Conservation (phyloP, 2,888 invertebrate genomes). For the Ophion obscuratus region DNA sequence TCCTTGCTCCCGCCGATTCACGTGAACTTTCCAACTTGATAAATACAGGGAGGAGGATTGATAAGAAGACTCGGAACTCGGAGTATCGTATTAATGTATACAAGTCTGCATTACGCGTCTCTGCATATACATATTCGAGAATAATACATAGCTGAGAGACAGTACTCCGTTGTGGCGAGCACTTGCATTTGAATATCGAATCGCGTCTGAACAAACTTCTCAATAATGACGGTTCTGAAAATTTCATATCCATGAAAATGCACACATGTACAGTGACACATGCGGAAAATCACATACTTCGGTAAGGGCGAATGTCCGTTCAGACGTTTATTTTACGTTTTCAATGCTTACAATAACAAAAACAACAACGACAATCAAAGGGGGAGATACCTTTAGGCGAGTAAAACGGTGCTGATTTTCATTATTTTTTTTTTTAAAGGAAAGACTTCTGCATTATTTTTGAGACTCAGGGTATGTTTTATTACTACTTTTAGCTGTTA, state of each 20-base stretch:
- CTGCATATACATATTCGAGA: not conserved
- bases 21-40: not conserved
- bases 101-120: not conserved
- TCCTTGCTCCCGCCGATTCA: conserved; percentile 36
- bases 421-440: too few relatives aligned
- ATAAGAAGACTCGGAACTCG: not conserved
- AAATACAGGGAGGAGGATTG: conserved; percentile 1
- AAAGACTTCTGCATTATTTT: too few relatives aligned
- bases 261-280: not conserved
- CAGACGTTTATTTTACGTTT: not conserved
- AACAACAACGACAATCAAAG: too few relatives aligned
- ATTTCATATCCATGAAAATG: not conserved
- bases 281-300: not conserved
- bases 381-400: too few relatives aligned
- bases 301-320: not conserved
- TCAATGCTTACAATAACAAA: too few relatives aligned
- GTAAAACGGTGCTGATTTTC: too few relatives aligned
- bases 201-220: not conserved
- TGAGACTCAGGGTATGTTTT: too few relatives aligned
- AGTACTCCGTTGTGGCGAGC: not conserved
- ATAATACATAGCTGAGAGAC: not conserved
- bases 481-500: too few relatives aligned
- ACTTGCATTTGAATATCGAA: not conserved
- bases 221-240: not conserved
- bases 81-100: not conserved